Evolutionary conservation across 2,888 invertebrate species (phyloP), one percentile per base, ranked within the genome.

Genomic region (Pollenia griseotomentosa): DNA sequence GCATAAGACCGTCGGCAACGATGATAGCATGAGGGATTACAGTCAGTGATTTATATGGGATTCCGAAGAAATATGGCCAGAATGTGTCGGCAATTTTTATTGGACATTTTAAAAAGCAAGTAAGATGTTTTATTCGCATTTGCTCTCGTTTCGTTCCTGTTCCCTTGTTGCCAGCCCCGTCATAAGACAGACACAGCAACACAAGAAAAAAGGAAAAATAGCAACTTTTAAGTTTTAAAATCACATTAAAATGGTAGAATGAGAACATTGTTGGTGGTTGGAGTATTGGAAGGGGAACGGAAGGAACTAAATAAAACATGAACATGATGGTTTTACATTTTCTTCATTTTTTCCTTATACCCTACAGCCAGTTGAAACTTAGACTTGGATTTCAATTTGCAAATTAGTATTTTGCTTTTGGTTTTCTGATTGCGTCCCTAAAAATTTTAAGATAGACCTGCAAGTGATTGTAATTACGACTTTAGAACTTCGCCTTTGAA

Each of bases 1-100:
- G 48, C 63, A 83, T 74, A 83, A 87, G 81, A 87, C 78, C 88
- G 86, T 84, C 88, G 89, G 89, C 90, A 88, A 89, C 92, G 92
- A 91, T 91, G 92, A 92, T 92, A 93, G 93, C 93, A 93, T 93
- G 94, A 93, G 93, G 94, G 93, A 93, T 93, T 93, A 93, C 92
- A 92, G 91, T 90, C 90, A 91, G 92, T 93, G 93, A 93, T 93
- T 93, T 93, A 93, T 93, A 93, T 93, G 93, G 93, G 93, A 93
- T 93, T 93, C 91, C 90, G 91, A 93, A 93, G 94, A 93, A 93
- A 93, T 93, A 93, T 93, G 92, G 93, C 93, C 91, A 92, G 93
- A 93, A 93, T 93, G 93, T 93, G 93, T 93, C 93, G 93, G 94
- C 93, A 93, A 93, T 93, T 93, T 93, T 93, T 93, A 93, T 93